phyloP scores from a whole-genome alignment of 2,888 invertebrate species.

The Phalangium opilio region DNA sequence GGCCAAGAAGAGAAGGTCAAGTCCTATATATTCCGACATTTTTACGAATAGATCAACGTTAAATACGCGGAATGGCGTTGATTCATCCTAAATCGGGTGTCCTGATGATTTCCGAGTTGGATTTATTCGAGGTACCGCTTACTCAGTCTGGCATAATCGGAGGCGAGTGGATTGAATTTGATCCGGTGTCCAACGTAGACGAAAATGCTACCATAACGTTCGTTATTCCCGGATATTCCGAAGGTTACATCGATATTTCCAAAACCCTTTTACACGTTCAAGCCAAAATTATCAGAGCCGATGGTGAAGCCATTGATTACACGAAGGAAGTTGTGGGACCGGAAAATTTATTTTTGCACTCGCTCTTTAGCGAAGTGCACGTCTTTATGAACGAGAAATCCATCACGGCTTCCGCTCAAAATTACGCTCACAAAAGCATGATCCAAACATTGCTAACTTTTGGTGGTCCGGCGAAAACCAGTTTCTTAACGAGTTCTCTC shows the following conservation, averaged over 20 bases:
- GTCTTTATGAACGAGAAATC: too few relatives aligned
- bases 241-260: conserved; percentile 6
- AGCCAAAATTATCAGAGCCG: conserved; percentile 7
- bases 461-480: too few relatives aligned
- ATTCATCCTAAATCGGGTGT: too few relatives aligned
- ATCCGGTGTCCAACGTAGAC: conserved; percentile 8
- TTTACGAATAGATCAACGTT: too few relatives aligned
- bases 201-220: conserved; percentile 10
- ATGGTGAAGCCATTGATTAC: not conserved
- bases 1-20: too few relatives aligned
- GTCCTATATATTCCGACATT: too few relatives aligned
- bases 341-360: conserved; percentile 7
- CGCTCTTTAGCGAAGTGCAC: conserved; percentile 1
- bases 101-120: conserved; percentile 6
- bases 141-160: conserved; percentile 7
- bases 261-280: conserved; percentile 6
- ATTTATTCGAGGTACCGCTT: conserved; percentile 8
- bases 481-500: too few relatives aligned
- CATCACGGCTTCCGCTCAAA: too few relatives aligned
- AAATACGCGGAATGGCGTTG: too few relatives aligned
- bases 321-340: conserved; percentile 1
- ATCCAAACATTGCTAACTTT: not conserved
- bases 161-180: conserved; percentile 9
- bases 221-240: conserved; percentile 6
- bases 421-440: too few relatives aligned